Conservation (phyloP, 2,888 invertebrate genomes). For the Nymphalis urticae region DNA sequence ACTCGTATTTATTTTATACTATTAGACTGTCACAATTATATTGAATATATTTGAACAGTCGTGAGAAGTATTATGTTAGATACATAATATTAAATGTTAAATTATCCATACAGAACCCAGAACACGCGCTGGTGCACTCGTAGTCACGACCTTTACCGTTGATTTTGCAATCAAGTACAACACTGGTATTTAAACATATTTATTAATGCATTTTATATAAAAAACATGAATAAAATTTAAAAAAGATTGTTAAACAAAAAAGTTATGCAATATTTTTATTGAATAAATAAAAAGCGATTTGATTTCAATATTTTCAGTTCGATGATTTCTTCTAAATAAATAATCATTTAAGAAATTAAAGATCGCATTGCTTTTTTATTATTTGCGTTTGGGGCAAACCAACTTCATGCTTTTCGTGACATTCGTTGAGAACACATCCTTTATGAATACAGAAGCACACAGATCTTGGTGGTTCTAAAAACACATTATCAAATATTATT, state of each 20-base stretch:
- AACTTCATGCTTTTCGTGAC: no score
- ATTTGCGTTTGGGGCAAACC: no score
- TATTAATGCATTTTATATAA: slow-evolving; percentile 1
- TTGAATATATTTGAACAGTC: slow-evolving; percentile 9
- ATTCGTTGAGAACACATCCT: slow-evolving; percentile 39
- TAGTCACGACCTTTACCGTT: slow-evolving; percentile 5
- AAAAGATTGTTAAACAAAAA: not conserved
- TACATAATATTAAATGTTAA: slow-evolving; percentile 10
- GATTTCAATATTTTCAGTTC: no score
- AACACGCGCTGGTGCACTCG: slow-evolving; percentile 3
- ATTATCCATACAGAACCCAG: slow-evolving; percentile 15
- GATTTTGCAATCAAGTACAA: slow-evolving; percentile 10
- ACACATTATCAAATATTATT: slow-evolving; percentile 22
- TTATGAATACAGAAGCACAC: slow-evolving; percentile 48
- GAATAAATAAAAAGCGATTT: no score
- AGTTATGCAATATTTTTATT: not conserved
- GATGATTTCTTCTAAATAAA: no score
- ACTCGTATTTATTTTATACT: not conserved
- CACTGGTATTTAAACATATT: not conserved
- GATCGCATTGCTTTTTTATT: no score
- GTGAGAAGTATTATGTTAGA: slow-evolving; percentile 11
- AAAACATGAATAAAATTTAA: not conserved
- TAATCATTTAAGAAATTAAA: no score
- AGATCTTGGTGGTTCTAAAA: slow-evolving; percentile 47
- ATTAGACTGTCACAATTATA: not conserved